phyloP scores from a whole-genome alignment of 2,113 vertebrate species.

The Motacilla alba region DNA sequence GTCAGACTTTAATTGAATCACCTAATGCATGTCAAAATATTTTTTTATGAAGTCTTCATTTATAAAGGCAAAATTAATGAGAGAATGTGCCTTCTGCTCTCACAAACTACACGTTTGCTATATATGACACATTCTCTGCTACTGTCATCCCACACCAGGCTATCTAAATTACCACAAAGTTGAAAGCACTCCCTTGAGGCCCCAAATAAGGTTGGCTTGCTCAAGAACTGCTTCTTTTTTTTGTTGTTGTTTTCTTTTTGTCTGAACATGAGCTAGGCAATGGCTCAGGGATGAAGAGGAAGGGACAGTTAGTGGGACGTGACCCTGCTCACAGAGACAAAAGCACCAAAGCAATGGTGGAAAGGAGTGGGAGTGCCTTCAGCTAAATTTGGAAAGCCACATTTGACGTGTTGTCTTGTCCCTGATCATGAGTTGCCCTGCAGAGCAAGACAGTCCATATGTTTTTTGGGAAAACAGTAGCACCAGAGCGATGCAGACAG shows the following conservation, averaged over 20 bases:
- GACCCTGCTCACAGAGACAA: background rate
- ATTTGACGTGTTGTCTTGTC: background rate
- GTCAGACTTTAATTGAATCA: conserved; percentile 46
- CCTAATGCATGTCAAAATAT: conserved; percentile 44
- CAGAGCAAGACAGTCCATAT: background rate
- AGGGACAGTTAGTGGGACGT: background rate
- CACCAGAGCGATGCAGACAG: background rate
- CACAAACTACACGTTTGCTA: background rate
- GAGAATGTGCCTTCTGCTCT: background rate
- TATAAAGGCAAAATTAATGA: conserved; percentile 34
- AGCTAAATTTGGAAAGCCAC: background rate
- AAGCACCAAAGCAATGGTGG: background rate
- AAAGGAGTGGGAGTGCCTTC: background rate
- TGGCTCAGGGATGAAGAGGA: background rate
- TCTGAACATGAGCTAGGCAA: background rate
- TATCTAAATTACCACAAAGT: background rate
- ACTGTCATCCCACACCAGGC: background rate
- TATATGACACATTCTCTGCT: background rate
- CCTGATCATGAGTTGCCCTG: background rate
- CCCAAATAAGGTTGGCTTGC: background rate
- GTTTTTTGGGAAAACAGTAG: background rate
- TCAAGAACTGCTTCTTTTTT: background rate
- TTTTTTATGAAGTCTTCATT: conserved; percentile 20
- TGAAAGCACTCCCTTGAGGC: background rate
- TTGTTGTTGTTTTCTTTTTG: background rate